A percentile compares a stretch with the other conserved stretches of the same genome.
phyloP scores from a whole-genome alignment of 1,140 invertebrate species.

The Lysiphlebus fabarum region DNA sequence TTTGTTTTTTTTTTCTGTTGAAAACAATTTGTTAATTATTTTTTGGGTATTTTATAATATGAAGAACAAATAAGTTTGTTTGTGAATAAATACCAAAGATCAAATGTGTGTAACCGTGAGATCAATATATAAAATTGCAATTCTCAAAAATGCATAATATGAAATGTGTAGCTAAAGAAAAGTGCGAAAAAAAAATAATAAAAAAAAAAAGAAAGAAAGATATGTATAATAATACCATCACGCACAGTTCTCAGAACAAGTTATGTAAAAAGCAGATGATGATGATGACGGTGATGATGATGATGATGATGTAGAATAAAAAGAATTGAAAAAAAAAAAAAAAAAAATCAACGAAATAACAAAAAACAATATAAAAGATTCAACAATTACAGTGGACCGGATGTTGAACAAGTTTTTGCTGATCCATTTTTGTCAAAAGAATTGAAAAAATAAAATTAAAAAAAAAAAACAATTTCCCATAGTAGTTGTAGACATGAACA shows the following conservation, averaged over 20 bases:
- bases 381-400: background rate
- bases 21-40: too few species aligned
- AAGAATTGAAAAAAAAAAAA: conserved; percentile 6
- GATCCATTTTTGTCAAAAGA: conserved; percentile 17
- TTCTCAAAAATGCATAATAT: background rate
- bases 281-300: background rate
- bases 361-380: background rate
- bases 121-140: conserved; percentile 8
- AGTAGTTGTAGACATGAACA: background rate
- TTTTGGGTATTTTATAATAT: too few species aligned
- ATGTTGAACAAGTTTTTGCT: background rate
- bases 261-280: background rate
- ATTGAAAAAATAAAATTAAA: background rate
- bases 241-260: conserved; percentile 48
- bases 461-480: background rate
- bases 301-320: background rate
- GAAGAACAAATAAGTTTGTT: too few species aligned
- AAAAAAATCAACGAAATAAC: conserved; percentile 2
- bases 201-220: background rate
- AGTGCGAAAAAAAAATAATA: background rate
- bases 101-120: too few species aligned
- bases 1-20: too few species aligned
- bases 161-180: background rate
- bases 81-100: too few species aligned
- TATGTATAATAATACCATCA: conserved; percentile 38